Percentiles rank a stretch among this genome's conserved stretches.
Evolutionary conservation across 2,797 vertebrate species (phyloP).

Genomic region (Pterois miles): DNA sequence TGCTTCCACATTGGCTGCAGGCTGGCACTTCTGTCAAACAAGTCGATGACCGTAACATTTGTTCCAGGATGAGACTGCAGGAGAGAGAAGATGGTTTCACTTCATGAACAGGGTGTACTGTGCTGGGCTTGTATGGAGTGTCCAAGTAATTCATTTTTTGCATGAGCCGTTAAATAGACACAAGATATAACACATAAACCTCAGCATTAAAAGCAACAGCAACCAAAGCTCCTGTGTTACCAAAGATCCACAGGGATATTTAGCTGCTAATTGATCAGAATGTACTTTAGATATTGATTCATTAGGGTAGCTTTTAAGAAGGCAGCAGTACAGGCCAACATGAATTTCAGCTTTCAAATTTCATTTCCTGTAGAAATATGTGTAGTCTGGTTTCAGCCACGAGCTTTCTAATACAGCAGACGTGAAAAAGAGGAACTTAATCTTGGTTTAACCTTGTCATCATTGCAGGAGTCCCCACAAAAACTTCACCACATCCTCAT

Average conservation of each 20-base stretch:
- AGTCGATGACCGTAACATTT: constrained; percentile 89
- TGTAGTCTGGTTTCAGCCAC: background rate
- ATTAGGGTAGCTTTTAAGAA: background rate
- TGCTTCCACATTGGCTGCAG: constrained; percentile 92
- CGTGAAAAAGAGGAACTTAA: constrained; percentile 40
- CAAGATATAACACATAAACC: background rate
- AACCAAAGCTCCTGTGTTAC: background rate
- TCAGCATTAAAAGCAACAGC: background rate
- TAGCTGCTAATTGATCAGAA: background rate
- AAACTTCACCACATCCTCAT: background rate
- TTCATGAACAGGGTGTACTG: background rate
- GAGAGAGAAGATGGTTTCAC: constrained; percentile 3
- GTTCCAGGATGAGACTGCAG: constrained; percentile 90
- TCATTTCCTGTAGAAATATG: background rate
- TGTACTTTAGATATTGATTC: constrained; percentile 32
- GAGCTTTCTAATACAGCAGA: background rate
- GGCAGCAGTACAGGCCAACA: background rate
- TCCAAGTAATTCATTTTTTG: background rate
- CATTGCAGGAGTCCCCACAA: background rate
- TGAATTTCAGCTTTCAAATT: background rate
- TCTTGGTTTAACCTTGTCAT: background rate
- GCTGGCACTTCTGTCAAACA: constrained; percentile 89
- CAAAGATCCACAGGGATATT: background rate
- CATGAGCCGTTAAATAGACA: background rate
- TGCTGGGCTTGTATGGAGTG: background rate